Evolutionary conservation across 2,113 vertebrate species (phyloP).

Genomic region (Passer domesticus): DNA sequence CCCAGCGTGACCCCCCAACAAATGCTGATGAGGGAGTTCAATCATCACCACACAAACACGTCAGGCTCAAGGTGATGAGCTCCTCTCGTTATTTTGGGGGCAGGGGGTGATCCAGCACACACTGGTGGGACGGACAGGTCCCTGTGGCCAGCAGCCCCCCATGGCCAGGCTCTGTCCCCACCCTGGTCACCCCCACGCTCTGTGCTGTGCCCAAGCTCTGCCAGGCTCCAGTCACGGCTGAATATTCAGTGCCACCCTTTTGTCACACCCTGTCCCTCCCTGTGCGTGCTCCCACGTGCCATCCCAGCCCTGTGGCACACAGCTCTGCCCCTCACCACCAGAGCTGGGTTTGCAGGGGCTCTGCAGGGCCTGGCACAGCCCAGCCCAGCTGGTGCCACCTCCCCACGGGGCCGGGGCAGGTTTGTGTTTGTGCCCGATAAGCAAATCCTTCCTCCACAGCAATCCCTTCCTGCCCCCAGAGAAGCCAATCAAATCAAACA

Average conservation of each 20-base stretch:
- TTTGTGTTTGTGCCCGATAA: not conserved
- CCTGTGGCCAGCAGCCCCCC: not conserved
- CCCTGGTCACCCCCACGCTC: rapidly evolving
- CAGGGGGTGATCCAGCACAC: not conserved
- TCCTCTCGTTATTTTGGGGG: rapidly evolving
- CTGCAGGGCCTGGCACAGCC: not conserved
- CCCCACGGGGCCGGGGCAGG: not conserved
- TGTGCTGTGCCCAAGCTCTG: rapidly evolving
- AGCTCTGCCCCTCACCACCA: rapidly evolving
- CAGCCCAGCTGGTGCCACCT: not conserved
- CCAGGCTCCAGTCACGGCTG: rapidly evolving
- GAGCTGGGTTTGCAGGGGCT: rapidly evolving
- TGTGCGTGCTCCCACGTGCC: not conserved
- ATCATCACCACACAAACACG: not conserved
- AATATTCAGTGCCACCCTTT: not conserved
- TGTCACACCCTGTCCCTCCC: not conserved
- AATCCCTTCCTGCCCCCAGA: constrained; percentile 21
- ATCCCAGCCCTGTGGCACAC: rapidly evolving
- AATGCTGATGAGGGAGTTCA: not conserved
- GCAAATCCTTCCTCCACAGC: constrained; percentile 24
- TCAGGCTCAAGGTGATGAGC: not conserved
- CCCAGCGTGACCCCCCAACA: not conserved
- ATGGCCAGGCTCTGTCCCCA: not conserved
- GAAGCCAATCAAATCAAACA: constrained; percentile 62
- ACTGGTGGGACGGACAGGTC: rapidly evolving